Evolutionary conservation across 2,113 vertebrate genomes (phyloP).

Genomic region (Fukomys damarensis): DNA sequence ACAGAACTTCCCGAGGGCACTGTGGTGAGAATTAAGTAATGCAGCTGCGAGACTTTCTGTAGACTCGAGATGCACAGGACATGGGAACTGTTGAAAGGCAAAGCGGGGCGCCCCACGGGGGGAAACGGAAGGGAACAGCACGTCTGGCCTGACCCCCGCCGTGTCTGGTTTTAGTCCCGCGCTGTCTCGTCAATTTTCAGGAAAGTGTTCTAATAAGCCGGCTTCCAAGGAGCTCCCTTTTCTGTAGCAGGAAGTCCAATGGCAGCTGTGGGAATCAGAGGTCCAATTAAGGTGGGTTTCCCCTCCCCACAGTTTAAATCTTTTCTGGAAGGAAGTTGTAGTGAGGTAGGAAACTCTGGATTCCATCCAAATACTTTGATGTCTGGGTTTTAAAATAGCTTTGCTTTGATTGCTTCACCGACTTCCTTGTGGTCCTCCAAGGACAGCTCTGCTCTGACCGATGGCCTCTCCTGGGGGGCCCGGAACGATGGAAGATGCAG

Average conservation of each 20-base stretch:
- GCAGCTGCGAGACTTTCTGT: neutral
- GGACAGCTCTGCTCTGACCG: conserved; percentile 54
- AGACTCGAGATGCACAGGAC: neutral
- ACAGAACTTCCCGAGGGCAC: neutral
- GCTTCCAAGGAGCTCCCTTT: conserved; percentile 31
- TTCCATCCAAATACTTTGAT: conserved; percentile 56
- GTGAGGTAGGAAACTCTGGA: conserved; percentile 63
- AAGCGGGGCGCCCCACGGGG: neutral
- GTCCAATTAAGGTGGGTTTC: neutral
- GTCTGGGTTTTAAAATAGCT: conserved; percentile 60
- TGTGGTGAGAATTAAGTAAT: neutral
- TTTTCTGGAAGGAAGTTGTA: conserved; percentile 38
- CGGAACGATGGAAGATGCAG: neutral
- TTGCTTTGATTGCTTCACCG: neutral
- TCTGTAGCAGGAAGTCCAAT: conserved; percentile 29
- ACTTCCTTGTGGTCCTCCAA: conserved; percentile 52
- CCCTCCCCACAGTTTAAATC: conserved; percentile 45
- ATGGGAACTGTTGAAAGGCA: neutral
- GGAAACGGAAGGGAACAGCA: neutral
- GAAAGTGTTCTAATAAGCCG: conserved; percentile 31
- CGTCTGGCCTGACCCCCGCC: neutral
- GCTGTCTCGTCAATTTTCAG: conserved; percentile 41
- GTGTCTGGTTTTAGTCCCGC: conserved; percentile 47
- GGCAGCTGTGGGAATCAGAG: conserved; percentile 34
- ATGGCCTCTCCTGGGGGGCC: conserved; percentile 22